Evolutionary conservation across 2,113 vertebrate genomes (phyloP), one percentile per base, ranked within the genome.

Genomic region (Regulus satrapa): DNA sequence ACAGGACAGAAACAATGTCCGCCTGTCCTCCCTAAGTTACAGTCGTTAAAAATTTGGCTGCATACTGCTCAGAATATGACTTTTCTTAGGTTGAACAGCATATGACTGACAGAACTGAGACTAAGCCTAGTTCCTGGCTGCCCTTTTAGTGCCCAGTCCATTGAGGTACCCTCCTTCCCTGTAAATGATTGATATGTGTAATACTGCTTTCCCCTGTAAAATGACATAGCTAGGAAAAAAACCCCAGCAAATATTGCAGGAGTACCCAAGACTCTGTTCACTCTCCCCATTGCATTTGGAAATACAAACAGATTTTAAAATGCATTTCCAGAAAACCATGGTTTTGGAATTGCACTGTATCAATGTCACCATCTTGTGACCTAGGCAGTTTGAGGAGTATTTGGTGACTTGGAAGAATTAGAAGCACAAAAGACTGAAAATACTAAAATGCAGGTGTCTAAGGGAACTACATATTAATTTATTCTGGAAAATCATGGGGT

Each of bases 141-240:
- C 9, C 24, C 6, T 69, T 78, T 24, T 19, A 52, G 21, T 43
- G 13, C 43, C 49, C 0, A 0, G 23, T 38, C 38, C 43, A 23
- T 10, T 59, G 64, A 62, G 36, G 11, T 38, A n/a, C 16, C 6
- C 8, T 63, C 10, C n/a, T 81, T 87, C n/a, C 28, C 15, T 73
- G 31, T 56, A 68, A n/a, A 51, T 56, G 6, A 75, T 59, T 75
- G 76, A 6, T 49, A 8, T 34, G 4, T 51, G 17, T 67, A 72
- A 43, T 76, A 43, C 10, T 48, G 17, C 15, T 82, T 85, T 79
- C 12, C 26, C 19, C 24, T 68, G 23, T 56, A 48, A 85, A 78
- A 17, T 55, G 34, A 14, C 12, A 0, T 52, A 10, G 19, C 31
- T 55, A 72, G 51, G 38, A 67, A 85, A 64, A 71, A 21, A 85